Base-by-base conservation (phyloP, 2,888 invertebrate genomes). In the Plagodis pulveraria region DNA sequence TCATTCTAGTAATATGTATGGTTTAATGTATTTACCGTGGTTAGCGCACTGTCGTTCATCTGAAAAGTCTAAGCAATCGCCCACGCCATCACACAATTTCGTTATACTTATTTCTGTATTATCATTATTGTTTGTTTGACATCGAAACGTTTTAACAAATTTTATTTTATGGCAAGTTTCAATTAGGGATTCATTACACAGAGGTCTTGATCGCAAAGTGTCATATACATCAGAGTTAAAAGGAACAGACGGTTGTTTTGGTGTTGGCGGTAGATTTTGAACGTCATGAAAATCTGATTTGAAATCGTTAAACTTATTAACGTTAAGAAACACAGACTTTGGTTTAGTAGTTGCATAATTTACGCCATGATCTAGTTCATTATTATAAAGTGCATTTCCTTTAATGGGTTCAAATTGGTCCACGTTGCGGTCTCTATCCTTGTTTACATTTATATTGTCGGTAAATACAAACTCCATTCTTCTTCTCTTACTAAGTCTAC, bases 11-110 rank as follows among this genome's bases (percentile, higher is more conserved):
- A 6, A 22, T n/a, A 50, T 45, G 32, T n/a, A 50, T 45, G n/a
- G 40, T 49, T 47, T 42, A 8, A 38, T 38, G 5, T 70, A 88
- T 87, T 85, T 79, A 83, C 77, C 55, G 10, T 5, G 40, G 10
- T 65, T 56, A 43, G 69, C 63, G 69, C 88, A 90, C 58, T 83
- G 68, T 35, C 58, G 66, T 78, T 91, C 91, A 63, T 91, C 90
- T 4, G 83, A 76, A 62, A 65, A 69, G 62, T 84, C 82, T 2
- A 64, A 45, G 49, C 91, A 91, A 50, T 90, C 84, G 35, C 58
- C 43, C 0, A 68, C 62, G 38, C 83, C 84, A 65, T 91, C 76
- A 61, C 90, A 91, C 33, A 91, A 66, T 57, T 81, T 77, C 51
- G 74, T 70, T 46, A 88, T 62, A 6, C 74, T 58, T 41, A 87